These are phyloP conservation scores for Fratercula arctica DNA, from an alignment of 2,797 vertebrate species.

Conservation along the genomic window DNA sequence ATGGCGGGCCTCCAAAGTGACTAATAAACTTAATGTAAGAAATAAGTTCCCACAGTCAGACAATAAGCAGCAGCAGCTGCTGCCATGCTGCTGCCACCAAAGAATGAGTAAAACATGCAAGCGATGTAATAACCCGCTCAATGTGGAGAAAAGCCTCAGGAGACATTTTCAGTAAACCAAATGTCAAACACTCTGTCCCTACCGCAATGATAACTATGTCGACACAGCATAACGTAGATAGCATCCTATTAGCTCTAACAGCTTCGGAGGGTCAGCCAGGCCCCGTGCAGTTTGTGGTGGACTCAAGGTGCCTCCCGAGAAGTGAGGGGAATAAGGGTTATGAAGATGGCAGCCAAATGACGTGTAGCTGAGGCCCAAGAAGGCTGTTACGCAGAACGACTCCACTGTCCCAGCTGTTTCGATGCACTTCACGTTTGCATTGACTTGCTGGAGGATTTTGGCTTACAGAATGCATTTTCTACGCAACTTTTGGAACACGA, in stretches of 20 bases:
- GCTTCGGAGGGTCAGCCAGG: not conserved
- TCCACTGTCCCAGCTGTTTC: not conserved
- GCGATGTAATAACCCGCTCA: not conserved
- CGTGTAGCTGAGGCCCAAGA: not conserved
- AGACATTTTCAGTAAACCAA: not conserved
- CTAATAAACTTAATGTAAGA: constrained; percentile 5
- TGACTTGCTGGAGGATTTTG: not conserved
- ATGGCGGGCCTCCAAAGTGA: not conserved
- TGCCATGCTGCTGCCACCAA: not conserved
- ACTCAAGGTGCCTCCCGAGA: not conserved
- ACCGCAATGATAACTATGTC: not conserved
- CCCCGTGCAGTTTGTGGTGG: not conserved
- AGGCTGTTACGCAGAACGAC: not conserved
- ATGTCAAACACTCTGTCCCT: not conserved
- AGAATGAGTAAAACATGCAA: not conserved
- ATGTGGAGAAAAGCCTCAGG: not conserved
- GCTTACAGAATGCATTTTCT: not conserved
- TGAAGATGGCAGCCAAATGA: not conserved
- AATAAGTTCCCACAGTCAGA: not conserved
- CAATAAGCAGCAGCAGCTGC: constrained; percentile 37
- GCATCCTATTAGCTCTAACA: not conserved
- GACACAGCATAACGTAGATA: not conserved
- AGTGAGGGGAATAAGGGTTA: not conserved
- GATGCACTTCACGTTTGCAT: not conserved
- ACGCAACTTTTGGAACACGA: not conserved